Percentiles rank a stretch among this genome's conserved stretches.
Conservation (phyloP, 2,888 invertebrate species). For the Drosophila mulleri region DNA sequence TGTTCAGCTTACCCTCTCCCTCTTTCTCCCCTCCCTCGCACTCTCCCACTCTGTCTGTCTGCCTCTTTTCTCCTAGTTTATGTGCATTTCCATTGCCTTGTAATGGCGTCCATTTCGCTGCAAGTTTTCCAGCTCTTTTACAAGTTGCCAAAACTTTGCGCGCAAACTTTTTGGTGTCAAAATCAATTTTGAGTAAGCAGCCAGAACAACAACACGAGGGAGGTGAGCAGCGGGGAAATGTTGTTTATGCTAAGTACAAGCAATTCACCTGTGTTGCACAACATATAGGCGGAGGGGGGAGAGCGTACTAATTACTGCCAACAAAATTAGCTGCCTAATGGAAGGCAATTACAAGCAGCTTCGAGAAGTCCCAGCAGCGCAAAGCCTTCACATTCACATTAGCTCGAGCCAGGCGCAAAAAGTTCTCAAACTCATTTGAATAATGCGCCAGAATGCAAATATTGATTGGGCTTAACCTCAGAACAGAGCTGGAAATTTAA, state of each 20-base stretch:
- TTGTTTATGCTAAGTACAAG: constrained; percentile 34
- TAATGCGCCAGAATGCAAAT: constrained; percentile 25
- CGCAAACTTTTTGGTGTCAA: constrained; percentile 65
- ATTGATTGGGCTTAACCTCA: constrained; percentile 37
- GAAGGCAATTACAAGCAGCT: constrained; percentile 61
- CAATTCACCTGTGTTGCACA: constrained; percentile 21
- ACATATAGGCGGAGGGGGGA: background rate
- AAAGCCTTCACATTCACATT: background rate
- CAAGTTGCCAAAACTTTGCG: constrained; percentile 39
- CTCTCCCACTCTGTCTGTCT: background rate
- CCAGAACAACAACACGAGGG: constrained; percentile 15
- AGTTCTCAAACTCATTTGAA: constrained; percentile 35
- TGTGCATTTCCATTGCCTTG: constrained; percentile 39
- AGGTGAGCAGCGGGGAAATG: background rate
- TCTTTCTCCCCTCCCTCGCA: background rate
- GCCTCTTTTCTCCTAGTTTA: constrained; percentile 18
- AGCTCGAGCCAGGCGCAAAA: constrained; percentile 3
- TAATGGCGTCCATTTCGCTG: constrained; percentile 30
- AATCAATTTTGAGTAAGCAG: constrained; percentile 64
- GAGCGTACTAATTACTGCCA: constrained; percentile 60
- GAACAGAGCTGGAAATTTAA: background rate
- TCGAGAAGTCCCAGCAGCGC: constrained; percentile 9
- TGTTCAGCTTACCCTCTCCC: background rate
- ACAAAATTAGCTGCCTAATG: constrained; percentile 57
- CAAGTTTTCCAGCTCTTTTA: constrained; percentile 51